Evolutionary conservation across 2,888 invertebrate genomes (phyloP), one percentile per base, ranked within the genome.

Genomic region (Eubasilissa splendida): DNA sequence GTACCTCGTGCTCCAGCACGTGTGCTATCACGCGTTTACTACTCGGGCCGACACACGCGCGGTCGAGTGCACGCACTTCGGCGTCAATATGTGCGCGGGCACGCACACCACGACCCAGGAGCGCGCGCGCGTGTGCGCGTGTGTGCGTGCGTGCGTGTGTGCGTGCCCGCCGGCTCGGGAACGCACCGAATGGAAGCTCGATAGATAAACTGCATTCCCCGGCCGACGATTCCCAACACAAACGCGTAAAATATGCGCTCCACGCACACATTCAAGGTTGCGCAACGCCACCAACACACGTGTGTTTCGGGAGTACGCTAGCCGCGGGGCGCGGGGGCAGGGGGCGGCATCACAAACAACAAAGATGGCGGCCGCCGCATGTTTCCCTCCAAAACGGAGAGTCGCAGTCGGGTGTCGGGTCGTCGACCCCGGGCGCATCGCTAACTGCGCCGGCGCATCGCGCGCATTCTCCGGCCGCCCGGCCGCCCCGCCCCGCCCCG

Each of bases 371-470:
- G 79, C 73, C 71, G 65, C 80, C 77, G 82, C 82, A 79, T 79
- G 81, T 82, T 82, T 82, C 82, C 82, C 82, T 82, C 82, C 82
- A 82, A 82, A 82, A 82, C 77, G 79, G 71, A 77, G 75, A 42
- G 42, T 42, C 42, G 42, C 42, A 42, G 42, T 42, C 42, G 22
- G 22, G 22, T n/a, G 33, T 60, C 52, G 70, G 82, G 80, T 82
- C 80, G 82, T 75, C 73, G 82, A 82, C 80, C 82, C 68, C 50
- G 60, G 77, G 77, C 80, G 79, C 79, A 75, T 75, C 79, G 75
- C 68, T 52, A 10, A 79, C 53, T 79, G 79, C 79, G 79, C 68
- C 79, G 75, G 68, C 79, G 80, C 80, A 77, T 80, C 80, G 74
- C 80, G 77, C 80, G 80, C 80, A 80, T 80, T 80, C 77, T 76